These are phyloP conservation scores for Gadus macrocephalus DNA, from an alignment of 2,113 vertebrate species.

Conservation along the genomic window DNA sequence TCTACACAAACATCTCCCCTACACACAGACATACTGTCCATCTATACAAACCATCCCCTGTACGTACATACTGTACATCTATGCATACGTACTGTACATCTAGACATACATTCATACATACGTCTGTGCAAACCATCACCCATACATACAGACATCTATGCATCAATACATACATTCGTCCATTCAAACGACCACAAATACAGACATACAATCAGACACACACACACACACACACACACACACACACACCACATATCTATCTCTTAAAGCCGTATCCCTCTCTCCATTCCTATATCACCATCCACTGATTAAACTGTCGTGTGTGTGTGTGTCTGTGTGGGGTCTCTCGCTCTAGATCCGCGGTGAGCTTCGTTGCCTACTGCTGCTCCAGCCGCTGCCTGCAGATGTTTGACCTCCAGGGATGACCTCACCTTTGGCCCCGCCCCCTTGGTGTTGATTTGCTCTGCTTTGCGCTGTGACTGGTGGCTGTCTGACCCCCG, in stretches of 20 bases:
- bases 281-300: not conserved
- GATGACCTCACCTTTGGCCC: slow-evolving; percentile 62
- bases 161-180: no score
- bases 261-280: not conserved
- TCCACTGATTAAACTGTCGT: not conserved
- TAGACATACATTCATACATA: not conserved
- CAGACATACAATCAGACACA: not conserved
- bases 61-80: not conserved
- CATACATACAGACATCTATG: no score
- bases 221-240: slow-evolving; percentile 25
- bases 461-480: not conserved
- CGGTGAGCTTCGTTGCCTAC: slow-evolving; percentile 93
- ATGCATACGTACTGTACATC: not conserved
- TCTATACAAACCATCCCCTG: not conserved
- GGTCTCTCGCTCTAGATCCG: slow-evolving; percentile 69
- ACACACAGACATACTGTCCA: slow-evolving; percentile 21
- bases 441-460: not conserved
- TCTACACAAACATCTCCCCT: slow-evolving; percentile 10
- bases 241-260: not conserved
- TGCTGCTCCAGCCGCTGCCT: slow-evolving; percentile 95
- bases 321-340: not conserved
- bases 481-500: no score
- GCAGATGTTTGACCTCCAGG: slow-evolving; percentile 89
- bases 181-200: no score
- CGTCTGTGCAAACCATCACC: no score